phyloP scores from a whole-genome alignment of 1,140 invertebrate species.

The Apocrypta bakeri region DNA sequence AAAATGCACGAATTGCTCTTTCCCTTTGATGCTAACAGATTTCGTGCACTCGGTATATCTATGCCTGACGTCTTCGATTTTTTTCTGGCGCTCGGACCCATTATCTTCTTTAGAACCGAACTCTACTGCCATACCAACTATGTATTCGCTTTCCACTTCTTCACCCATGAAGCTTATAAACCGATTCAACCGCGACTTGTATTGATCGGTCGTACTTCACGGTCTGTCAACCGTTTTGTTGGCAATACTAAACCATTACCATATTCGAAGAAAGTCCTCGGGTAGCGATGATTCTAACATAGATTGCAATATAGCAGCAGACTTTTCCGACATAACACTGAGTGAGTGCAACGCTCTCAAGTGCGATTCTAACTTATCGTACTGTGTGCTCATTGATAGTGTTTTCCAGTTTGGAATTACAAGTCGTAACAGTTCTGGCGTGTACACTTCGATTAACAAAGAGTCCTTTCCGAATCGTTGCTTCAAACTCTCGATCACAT shows the following conservation, averaged over 20 bases:
- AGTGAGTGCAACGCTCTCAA: too few relatives aligned
- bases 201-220: constrained; percentile 33
- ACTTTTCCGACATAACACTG: too few relatives aligned
- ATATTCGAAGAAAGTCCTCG: constrained; percentile 57
- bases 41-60: neutral
- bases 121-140: constrained; percentile 53
- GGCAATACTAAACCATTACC: constrained; percentile 49
- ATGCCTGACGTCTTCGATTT: neutral
- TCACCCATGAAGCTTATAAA: constrained; percentile 58
- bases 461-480: too few relatives aligned
- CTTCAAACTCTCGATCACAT: constrained; percentile 56
- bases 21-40: neutral
- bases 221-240: neutral
- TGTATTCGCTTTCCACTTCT: constrained; percentile 56
- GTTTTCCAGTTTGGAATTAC: too few relatives aligned
- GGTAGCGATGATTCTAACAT: constrained; percentile 63
- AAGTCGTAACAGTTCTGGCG: too few relatives aligned
- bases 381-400: too few relatives aligned
- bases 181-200: constrained; percentile 36
- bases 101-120: constrained; percentile 33
- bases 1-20: neutral
- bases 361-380: too few relatives aligned
- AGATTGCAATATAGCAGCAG: too few relatives aligned
- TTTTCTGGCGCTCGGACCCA: neutral
- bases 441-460: too few relatives aligned